phyloP scores from a whole-genome alignment of 2,888 invertebrate species.

The Acheta domesticus region DNA sequence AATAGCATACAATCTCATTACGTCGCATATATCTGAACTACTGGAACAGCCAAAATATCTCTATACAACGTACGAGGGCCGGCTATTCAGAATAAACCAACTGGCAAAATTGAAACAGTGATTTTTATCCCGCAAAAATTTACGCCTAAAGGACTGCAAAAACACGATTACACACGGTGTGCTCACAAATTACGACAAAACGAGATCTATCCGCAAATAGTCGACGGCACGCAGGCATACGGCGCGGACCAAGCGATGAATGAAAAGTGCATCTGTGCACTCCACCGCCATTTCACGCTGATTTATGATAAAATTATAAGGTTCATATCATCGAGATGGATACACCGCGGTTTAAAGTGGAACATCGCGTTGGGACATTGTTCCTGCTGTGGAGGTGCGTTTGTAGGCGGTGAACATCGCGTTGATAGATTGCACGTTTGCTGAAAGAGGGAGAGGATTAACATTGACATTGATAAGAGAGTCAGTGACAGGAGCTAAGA shows the following conservation, averaged over 20 bases:
- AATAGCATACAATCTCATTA: neutral
- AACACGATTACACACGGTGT: neutral
- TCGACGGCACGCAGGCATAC: neutral
- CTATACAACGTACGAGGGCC: neutral
- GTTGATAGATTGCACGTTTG: too few relatives aligned
- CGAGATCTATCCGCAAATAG: conserved; percentile 11
- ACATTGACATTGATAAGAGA: too few relatives aligned
- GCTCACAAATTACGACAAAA: conserved; percentile 18
- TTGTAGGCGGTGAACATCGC: too few relatives aligned
- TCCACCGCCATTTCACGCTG: neutral
- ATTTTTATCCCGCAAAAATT: conserved; percentile 10
- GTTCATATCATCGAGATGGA: conserved; percentile 1
- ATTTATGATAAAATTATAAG: conserved; percentile 18
- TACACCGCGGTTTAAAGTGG: conserved; percentile 9
- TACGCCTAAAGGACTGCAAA: conserved; percentile 18
- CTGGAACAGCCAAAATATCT: neutral
- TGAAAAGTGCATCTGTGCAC: conserved; percentile 10
- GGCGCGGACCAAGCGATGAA: neutral
- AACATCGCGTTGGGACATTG: neutral
- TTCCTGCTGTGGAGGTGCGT: too few relatives aligned
- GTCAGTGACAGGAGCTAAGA: too few relatives aligned
- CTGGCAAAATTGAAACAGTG: conserved; percentile 8
- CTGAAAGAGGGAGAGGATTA: too few relatives aligned
- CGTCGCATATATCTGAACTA: neutral
- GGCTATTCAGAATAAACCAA: conserved; percentile 9